Percentiles rank a stretch among this genome's conserved stretches.
Evolutionary conservation across 2,888 invertebrate species (phyloP).

Genomic region (Zeuzera pyrina): DNA sequence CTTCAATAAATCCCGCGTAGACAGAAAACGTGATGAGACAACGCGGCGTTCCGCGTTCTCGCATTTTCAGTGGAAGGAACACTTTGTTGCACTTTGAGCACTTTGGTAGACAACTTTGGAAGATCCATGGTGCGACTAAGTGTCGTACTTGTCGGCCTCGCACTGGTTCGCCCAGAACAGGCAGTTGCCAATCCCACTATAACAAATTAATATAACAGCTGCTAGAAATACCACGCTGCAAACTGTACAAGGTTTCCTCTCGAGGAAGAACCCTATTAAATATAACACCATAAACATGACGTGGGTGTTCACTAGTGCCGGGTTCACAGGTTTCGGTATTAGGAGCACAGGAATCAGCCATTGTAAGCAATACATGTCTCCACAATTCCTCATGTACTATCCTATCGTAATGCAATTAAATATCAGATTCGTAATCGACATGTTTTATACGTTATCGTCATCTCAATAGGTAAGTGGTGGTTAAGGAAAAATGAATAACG

Average conservation of each 20-base stretch:
- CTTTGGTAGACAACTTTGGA: slow-evolving; percentile 33
- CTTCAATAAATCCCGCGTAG: too few relatives aligned
- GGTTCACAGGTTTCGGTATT: slow-evolving; percentile 98
- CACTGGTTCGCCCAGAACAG: slow-evolving; percentile 91
- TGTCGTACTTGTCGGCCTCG: slow-evolving; percentile 77
- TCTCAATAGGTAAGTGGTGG: too few relatives aligned
- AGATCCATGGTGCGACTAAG: slow-evolving; percentile 31
- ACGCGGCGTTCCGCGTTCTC: slow-evolving; percentile 16
- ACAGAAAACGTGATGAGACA: too few relatives aligned
- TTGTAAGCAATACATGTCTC: slow-evolving; percentile 94
- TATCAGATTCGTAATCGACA: slow-evolving; percentile 42
- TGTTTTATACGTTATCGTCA: slow-evolving; percentile 35
- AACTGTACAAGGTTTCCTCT: slow-evolving; percentile 96
- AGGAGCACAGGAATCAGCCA: slow-evolving; percentile 97
- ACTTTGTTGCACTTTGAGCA: slow-evolving; percentile 49
- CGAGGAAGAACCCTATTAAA: slow-evolving; percentile 96
- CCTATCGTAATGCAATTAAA: slow-evolving; percentile 24
- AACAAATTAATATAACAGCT: slow-evolving; percentile 95
- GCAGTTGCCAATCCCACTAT: slow-evolving; percentile 96
- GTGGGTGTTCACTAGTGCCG: slow-evolving; percentile 95
- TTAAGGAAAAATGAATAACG: too few relatives aligned
- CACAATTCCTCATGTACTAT: slow-evolving; percentile 15
- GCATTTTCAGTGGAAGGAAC: slow-evolving; percentile 31
- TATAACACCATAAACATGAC: slow-evolving; percentile 98
- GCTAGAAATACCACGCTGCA: slow-evolving; percentile 96